Base-by-base conservation (phyloP, 2,888 invertebrate genomes). In the Micoletzkya japonica region DNA sequence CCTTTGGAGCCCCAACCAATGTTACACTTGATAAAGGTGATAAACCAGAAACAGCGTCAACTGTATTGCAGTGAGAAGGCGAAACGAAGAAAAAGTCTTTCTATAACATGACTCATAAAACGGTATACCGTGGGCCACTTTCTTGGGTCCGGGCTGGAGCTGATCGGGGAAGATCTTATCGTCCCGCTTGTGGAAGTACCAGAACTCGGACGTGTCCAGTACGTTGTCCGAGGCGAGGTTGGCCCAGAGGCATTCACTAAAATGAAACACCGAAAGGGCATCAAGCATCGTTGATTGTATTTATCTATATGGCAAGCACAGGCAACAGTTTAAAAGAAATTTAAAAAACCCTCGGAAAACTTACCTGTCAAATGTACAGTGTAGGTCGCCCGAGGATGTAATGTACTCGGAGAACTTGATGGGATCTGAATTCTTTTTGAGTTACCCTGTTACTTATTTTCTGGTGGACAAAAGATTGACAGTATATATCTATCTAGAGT, bases 131-230 rank as follows among this genome's bases (percentile, higher is more conserved):
- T 60, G 56, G 10, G 71, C 61, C n/a, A 74, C 76, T 58, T 74
- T 68, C 7, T 72, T 39, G 58, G 77, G 75, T 69, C 84, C 82
- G 1, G 84, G 84, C 58, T 81, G 78, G 26, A 83, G 74, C 74
- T 84, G 84, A 3, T 77, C 76, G 1, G 84, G 84, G 63, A 84
- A 84, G 4, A 75, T 64, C 70, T 84, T 82, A 26, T 74, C 75
- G 67, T 84, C 82, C 28, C 70, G 73, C 69, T 84, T 84, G 73
- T 80, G 68, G 34, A 84, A 84, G 59, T 81, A 73, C 76, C 82
- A 84, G 77, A 82, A 84, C 61, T 84, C 78, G 34, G 82, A 82
- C 2, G 83, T 82, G 70, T 84, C 84, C 54, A 85, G 70, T 2
- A 82, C 74, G 20, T 76, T 77, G 70, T 84, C 84, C 2, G 80